Evolutionary conservation across 2,888 invertebrate species (phyloP), one percentile per base, ranked within the genome.

Genomic region (Agrypnus murinus): DNA sequence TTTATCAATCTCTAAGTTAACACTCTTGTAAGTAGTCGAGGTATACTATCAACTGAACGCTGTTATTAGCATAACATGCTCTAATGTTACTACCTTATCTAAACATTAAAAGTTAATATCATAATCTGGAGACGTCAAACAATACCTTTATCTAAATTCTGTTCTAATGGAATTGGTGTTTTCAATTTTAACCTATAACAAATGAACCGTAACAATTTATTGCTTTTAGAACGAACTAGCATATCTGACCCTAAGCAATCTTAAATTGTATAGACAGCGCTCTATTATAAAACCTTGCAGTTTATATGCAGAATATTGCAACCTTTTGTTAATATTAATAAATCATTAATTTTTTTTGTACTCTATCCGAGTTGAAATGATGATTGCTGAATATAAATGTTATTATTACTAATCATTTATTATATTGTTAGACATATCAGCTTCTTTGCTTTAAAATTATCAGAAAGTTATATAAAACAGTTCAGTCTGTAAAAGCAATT

Each of bases 161-260:
- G 38, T 53, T 65, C 65, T 71, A 67, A 66, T 71, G 67, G 66
- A 66, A 71, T 67, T 63, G 63, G 71, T 67, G 66, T 66, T 63
- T 71, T 66, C 65, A 71, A 65, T 71, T 71, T 71, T 50, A 70
- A 71, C 60, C 65, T 55, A 71, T 31, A 62, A 60, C 55, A 65
- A 71, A 62, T 59, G 70, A 71, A 71, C 70, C 70, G 66, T 71
- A 66, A 62, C 69, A 69, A 69, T 69, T 69, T 65, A 69, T 69
- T 50, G 69, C 69, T 60, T 50, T 69, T 50, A 65, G 63, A 64
- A 50, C 65, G 59, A 69, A 59, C 65, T 31, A 63, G 59, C 50
- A 69, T 69, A 69, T 69, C 65, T 69, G 60, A 65, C 69, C 69
- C 48, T 48, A 65, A 69, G 69, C 69, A 60, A 69, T 69, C 64